phyloP scores from a whole-genome alignment of 2,113 vertebrate genomes.

The Vimba vimba region DNA sequence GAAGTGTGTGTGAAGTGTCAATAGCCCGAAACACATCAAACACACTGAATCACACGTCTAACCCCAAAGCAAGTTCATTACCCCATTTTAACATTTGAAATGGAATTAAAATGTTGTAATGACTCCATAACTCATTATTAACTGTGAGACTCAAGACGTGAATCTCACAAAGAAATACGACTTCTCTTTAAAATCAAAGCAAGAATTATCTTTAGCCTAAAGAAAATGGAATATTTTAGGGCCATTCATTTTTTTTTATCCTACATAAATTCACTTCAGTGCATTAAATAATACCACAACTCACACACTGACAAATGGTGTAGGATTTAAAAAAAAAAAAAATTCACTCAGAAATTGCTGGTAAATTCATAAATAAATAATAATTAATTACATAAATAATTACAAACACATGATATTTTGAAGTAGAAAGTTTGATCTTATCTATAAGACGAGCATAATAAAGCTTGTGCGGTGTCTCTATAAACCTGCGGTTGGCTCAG shows the following conservation, averaged over 20 bases:
- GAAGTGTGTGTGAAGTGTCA: constrained; percentile 2
- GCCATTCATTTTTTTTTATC: too few species aligned
- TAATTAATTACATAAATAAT: too few species aligned
- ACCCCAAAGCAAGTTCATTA: background rate
- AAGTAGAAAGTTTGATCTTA: background rate
- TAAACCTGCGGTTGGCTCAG: constrained; percentile 44
- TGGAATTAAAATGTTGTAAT: background rate
- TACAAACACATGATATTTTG: too few species aligned
- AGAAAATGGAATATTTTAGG: background rate
- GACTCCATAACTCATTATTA: background rate
- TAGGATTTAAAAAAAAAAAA: too few species aligned
- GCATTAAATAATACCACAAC: too few species aligned
- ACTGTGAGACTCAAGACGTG: background rate
- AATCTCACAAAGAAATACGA: background rate
- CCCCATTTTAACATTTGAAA: background rate
- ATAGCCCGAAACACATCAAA: background rate
- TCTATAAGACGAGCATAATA: constrained; percentile 30
- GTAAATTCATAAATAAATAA: too few species aligned
- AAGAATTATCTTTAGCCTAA: background rate
- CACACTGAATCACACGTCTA: background rate
- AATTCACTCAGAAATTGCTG: too few species aligned
- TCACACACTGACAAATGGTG: too few species aligned
- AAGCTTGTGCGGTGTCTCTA: constrained; percentile 4
- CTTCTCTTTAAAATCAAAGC: background rate
- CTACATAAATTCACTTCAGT: too few species aligned